phyloP scores from a whole-genome alignment of 2,797 vertebrate species.

The Sebastes goodei region DNA sequence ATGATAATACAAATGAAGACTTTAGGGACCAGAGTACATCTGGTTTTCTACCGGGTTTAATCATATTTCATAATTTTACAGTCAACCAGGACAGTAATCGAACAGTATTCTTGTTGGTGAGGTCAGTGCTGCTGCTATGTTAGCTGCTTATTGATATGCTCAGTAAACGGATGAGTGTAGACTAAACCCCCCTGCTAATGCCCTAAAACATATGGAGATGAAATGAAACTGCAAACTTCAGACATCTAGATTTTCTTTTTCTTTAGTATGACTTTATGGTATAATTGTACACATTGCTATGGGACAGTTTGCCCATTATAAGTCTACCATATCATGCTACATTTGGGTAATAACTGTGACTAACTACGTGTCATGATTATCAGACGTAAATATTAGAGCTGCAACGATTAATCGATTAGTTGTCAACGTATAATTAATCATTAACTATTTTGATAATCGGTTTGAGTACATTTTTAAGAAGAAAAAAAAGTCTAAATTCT shows the following conservation, averaged over 20 bases:
- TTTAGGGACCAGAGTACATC: neutral
- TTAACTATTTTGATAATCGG: too few species aligned
- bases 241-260: neutral
- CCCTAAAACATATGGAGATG: neutral
- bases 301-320: neutral
- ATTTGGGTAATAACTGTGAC: neutral
- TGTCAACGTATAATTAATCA: too few species aligned
- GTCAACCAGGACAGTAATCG: neutral
- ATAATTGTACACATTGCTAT: neutral
- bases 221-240: neutral
- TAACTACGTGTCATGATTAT: neutral
- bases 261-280: neutral
- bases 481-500: too few species aligned
- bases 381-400: neutral
- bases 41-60: neutral
- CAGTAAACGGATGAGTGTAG: neutral
- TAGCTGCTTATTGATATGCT: conserved; percentile 28
- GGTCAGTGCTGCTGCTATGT: neutral
- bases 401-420: too few species aligned
- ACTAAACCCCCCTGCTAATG: neutral
- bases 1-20: neutral
- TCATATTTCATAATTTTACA: neutral
- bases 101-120: neutral
- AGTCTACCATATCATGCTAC: neutral
- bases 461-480: too few species aligned